Conservation (phyloP, 2,888 invertebrate species). For the Neoscelio sp. region DNA sequence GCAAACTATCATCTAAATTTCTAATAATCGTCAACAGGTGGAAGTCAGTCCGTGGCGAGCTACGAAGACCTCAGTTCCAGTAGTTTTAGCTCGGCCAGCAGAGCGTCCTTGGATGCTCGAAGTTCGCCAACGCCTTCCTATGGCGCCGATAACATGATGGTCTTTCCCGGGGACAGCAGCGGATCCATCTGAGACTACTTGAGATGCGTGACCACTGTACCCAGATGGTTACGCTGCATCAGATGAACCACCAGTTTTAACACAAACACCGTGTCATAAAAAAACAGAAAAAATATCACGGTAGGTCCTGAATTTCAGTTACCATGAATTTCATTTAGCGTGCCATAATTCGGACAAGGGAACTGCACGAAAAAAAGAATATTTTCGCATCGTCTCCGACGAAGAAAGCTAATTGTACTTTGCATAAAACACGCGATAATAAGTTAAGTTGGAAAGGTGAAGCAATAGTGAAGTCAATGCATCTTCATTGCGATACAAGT, state of each 20-base stretch:
- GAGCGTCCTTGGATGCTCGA: conserved; percentile 89
- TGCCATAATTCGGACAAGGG: conserved; percentile 55
- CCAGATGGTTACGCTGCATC: conserved; percentile 80
- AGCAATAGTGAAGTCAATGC: conserved; percentile 42
- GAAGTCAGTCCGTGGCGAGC: conserved; percentile 86
- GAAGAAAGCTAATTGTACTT: conserved; percentile 14
- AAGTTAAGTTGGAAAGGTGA: conserved; percentile 5
- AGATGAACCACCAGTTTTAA: conserved; percentile 70
- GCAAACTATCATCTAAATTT: not conserved
- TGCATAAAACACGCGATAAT: conserved; percentile 40
- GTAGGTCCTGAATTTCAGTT: too few relatives aligned
- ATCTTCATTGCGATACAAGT: conserved; percentile 4
- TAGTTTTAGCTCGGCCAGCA: conserved; percentile 92
- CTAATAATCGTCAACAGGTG: conserved; percentile 80
- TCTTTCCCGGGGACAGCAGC: conserved; percentile 91
- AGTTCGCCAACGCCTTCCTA: conserved; percentile 90
- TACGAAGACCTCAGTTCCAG: conserved; percentile 92
- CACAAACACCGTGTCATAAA: not conserved
- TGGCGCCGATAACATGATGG: conserved; percentile 89
- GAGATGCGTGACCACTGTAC: conserved; percentile 77
- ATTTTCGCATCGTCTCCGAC: conserved; percentile 13
- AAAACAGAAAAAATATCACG: not conserved
- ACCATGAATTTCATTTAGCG: conserved; percentile 38
- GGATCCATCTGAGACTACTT: conserved; percentile 85
- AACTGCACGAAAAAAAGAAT: not conserved